Conservation (phyloP, 2,113 vertebrate genomes). For the Bufo gargarizans region DNA sequence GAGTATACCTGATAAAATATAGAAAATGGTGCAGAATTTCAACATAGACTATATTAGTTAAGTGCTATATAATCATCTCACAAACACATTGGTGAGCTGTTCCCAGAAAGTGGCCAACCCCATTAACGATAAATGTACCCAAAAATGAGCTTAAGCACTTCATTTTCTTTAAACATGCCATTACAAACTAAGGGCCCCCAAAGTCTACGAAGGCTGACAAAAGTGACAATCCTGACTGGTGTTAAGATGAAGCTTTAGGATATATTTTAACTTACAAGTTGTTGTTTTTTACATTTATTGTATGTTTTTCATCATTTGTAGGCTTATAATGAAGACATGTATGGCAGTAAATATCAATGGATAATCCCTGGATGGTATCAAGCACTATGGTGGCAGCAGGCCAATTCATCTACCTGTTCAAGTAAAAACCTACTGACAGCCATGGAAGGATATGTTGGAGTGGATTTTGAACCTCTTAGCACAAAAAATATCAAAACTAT, state of each 20-base stretch:
- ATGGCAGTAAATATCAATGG: slow-evolving; percentile 98
- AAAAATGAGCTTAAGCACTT: no score
- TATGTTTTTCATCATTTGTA: slow-evolving; percentile 64
- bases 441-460: slow-evolving; percentile 97
- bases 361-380: slow-evolving; percentile 99
- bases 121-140: no score
- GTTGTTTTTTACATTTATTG: background rate
- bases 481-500: slow-evolving; percentile 91
- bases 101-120: no score
- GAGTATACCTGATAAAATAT: no score
- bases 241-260: background rate
- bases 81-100: no score
- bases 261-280: background rate
- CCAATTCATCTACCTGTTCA: slow-evolving; percentile 90
- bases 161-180: background rate
- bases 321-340: slow-evolving; percentile 96
- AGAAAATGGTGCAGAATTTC: no score
- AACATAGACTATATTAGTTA: no score
- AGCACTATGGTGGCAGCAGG: slow-evolving; percentile 95
- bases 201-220: background rate
- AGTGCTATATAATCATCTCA: no score
- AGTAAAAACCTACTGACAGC: slow-evolving; percentile 89
- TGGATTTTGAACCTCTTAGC: slow-evolving; percentile 97
- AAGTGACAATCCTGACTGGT: background rate
- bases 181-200: background rate